Base-by-base conservation (phyloP, 2,113 vertebrate species). In the Pedionomus torquatus region DNA sequence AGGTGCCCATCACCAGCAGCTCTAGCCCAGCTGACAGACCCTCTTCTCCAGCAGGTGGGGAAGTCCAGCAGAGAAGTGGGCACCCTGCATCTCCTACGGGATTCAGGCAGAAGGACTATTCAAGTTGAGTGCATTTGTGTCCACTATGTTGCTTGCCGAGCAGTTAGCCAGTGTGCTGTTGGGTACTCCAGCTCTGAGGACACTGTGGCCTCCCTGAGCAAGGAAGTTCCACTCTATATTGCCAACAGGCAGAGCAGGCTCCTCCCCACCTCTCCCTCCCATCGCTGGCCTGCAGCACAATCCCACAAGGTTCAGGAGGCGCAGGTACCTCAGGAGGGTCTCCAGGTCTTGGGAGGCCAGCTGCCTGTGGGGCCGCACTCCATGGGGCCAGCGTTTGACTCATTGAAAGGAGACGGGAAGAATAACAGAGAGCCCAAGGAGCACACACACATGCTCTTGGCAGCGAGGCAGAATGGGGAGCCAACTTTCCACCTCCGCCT, bases 371-470 rank as follows among this genome's bases (percentile, higher is more conserved):
- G 84, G 95, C 51, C 15, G 3, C 88, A 60, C 68, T 90, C 90
- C 81, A 93, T 54, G 86, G 91, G 91, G 89, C 64, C 93, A 94
- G 72, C 20, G 28, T 66, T 87, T 78, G 87, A 83, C 89, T 97
- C 92, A 88, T 10, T 55, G 94, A 87, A 86, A 80, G 57, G 81
- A 82, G 89, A 96, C 84, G 93, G 92, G 93, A 96, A 93, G 80
- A 78, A 90, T 96, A 97, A 94, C 83, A 93, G 55, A 95, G 90
- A 60, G 77, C 91, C 74, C 87, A 89, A 90, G 60, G 76, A 90
- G 87, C 96, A 87, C 95, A 96, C 93, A 96, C 94, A 96, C 93
- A 95, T 83, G 90, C 71, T 96, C 77, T 83, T 95, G 95, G 94
- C 94, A 94, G 75, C 35, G 16, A 58, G 76, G 94, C 89, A 66